These are phyloP conservation scores for Athene noctua DNA, from an alignment of 2,113 vertebrate genomes.

Conservation along the genomic window DNA sequence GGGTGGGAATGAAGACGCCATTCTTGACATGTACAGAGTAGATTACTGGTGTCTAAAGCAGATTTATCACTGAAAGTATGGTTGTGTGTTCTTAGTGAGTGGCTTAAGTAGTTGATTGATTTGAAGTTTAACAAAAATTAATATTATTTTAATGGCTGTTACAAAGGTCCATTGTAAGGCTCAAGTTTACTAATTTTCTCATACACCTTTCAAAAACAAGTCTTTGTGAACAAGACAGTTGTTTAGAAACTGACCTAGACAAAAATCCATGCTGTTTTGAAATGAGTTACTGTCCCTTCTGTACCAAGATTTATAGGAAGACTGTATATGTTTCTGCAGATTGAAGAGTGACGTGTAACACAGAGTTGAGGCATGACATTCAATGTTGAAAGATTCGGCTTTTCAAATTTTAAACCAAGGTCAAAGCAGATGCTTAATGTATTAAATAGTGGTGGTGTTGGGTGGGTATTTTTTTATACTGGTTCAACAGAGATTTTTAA, in stretches of 20 bases:
- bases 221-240: neutral
- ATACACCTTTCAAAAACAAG: neutral
- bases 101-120: neutral
- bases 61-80: neutral
- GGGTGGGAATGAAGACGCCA: neutral
- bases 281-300: neutral
- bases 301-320: neutral
- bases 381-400: neutral
- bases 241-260: neutral
- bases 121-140: neutral
- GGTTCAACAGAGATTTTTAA: neutral
- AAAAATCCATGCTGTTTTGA: neutral
- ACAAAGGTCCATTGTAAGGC: neutral
- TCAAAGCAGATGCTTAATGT: neutral
- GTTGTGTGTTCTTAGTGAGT: rapidly evolving
- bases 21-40: neutral
- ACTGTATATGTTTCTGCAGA: neutral
- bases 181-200: neutral
- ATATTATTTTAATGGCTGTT: neutral
- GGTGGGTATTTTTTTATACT: neutral
- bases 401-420: neutral
- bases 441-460: neutral
- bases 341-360: neutral
- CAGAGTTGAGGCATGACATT: neutral
- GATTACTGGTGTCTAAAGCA: neutral